Percentiles rank a stretch among this genome's conserved stretches.
Conservation (phyloP, 2,113 vertebrate genomes). For the Etheostoma spectabile region DNA sequence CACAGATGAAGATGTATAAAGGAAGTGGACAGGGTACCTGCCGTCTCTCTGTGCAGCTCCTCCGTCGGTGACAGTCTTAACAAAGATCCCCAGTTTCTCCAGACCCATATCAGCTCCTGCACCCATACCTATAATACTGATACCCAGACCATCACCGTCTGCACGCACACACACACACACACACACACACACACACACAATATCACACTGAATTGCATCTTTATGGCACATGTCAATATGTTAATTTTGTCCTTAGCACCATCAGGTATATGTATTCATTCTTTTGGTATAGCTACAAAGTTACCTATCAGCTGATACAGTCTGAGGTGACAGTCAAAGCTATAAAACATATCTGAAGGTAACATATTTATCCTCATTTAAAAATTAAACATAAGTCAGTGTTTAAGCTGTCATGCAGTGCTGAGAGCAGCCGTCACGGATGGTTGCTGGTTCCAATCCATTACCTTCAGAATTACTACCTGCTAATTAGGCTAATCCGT, state of each 20-base stretch:
- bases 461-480: constrained; percentile 54
- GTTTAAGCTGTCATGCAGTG: neutral
- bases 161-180: constrained; percentile 9
- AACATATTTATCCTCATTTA: neutral
- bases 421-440: constrained; percentile 41
- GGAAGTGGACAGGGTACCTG: constrained; percentile 79
- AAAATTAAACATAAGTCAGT: neutral
- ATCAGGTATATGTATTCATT: neutral
- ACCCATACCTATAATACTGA: constrained; percentile 98
- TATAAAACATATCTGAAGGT: neutral
- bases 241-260: neutral
- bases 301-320: neutral
- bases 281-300: neutral
- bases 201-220: neutral
- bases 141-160: constrained; percentile 94
- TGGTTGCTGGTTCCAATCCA: constrained; percentile 56
- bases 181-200: constrained; percentile 11
- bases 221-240: neutral
- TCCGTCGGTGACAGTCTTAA: constrained; percentile 95
- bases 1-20: too few relatives aligned
- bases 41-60: constrained; percentile 93
- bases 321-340: neutral
- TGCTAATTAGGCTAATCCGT: constrained; percentile 77
- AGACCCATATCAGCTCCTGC: constrained; percentile 96
- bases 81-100: constrained; percentile 97